phyloP scores from a whole-genome alignment of 2,113 vertebrate species.

The Centrocercus urophasianus region DNA sequence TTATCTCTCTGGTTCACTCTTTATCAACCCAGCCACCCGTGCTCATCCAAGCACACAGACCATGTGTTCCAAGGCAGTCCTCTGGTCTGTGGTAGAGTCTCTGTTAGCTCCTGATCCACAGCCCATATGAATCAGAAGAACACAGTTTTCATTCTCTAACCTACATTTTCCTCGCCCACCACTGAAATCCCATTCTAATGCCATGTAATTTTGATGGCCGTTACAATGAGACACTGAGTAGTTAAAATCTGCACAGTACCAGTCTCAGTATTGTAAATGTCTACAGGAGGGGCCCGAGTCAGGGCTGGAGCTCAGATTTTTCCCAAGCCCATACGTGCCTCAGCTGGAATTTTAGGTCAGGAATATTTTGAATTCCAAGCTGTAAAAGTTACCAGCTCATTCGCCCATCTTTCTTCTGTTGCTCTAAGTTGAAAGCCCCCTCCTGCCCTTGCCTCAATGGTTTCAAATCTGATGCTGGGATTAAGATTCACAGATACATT shows the following conservation, averaged over 20 bases:
- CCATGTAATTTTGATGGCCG: fast-evolving
- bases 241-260: fast-evolving
- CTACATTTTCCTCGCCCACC: not conserved
- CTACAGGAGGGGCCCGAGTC: not conserved
- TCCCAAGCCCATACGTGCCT: not conserved
- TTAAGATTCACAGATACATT: not conserved
- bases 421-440: not conserved
- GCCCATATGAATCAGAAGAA: not conserved
- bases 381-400: not conserved
- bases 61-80: not conserved
- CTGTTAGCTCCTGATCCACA: not conserved
- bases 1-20: slow-evolving; percentile 50
- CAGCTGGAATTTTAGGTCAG: not conserved
- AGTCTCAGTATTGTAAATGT: not conserved
- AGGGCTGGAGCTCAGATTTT: not conserved
- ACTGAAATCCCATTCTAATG: not conserved
- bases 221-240: not conserved
- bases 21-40: slow-evolving; percentile 17
- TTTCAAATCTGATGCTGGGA: not conserved
- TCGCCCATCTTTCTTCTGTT: not conserved
- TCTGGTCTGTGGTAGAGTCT: not conserved
- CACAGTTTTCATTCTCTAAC: not conserved
- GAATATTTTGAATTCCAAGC: slow-evolving; percentile 53
- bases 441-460: not conserved
- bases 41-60: not conserved